Evolutionary conservation across 2,888 invertebrate species (phyloP).

Genomic region (Cosmia trapezina): DNA sequence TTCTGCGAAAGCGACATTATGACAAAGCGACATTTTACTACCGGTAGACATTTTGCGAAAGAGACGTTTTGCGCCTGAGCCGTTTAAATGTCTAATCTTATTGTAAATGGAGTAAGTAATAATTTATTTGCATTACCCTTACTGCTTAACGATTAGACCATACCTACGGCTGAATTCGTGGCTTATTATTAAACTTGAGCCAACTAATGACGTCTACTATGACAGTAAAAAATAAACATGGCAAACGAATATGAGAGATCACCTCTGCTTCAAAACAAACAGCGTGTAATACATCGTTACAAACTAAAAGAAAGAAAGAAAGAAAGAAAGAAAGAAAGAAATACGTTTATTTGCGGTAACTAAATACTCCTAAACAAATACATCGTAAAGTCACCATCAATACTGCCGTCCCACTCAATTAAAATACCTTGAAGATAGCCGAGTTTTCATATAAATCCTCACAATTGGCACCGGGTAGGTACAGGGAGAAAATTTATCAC

Average conservation of each 20-base stretch:
- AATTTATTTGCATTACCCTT: background rate
- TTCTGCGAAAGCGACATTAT: too few species aligned
- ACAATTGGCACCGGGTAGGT: slow-evolving; percentile 39
- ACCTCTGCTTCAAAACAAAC: slow-evolving; percentile 11
- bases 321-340: too few species aligned
- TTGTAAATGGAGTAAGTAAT: too few species aligned
- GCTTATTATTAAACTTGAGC: background rate
- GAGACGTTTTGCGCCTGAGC: too few species aligned
- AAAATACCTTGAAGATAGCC: slow-evolving; percentile 57
- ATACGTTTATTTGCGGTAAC: too few species aligned
- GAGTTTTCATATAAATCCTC: slow-evolving; percentile 53
- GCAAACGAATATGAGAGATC: background rate
- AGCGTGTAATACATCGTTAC: background rate
- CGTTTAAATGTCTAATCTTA: too few species aligned
- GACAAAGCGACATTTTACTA: too few species aligned
- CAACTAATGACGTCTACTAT: background rate
- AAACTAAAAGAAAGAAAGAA: too few species aligned
- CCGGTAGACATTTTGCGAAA: too few species aligned
- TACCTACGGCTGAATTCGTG: background rate
- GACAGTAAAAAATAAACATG: background rate
- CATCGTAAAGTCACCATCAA: slow-evolving; percentile 29
- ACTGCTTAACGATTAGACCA: background rate
- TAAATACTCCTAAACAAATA: slow-evolving; percentile 35
- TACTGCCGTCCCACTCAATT: slow-evolving; percentile 43
- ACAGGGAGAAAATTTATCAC: slow-evolving; percentile 58